A percentile compares a stretch with the other conserved stretches of the same genome.
phyloP scores from a whole-genome alignment of 2,888 invertebrate species.

The Drosophila pegasa region DNA sequence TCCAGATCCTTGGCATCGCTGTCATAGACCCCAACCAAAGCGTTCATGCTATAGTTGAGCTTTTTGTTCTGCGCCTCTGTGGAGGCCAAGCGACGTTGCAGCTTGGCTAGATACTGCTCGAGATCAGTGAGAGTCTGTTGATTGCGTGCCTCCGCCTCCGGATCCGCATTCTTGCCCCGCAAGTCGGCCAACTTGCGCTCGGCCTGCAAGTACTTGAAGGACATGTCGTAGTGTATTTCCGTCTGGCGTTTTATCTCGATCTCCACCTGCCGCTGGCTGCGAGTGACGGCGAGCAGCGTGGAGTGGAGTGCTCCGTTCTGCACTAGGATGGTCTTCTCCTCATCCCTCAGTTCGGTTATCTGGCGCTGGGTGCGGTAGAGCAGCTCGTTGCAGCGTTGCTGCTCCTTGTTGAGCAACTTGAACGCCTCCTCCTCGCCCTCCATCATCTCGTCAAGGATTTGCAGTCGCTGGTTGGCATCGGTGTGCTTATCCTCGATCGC shows the following conservation, averaged over 20 bases:
- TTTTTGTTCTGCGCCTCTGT: conserved; percentile 86
- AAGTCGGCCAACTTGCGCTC: conserved; percentile 84
- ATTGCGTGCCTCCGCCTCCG: conserved; percentile 81
- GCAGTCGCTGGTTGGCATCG: conserved; percentile 82
- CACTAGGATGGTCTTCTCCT: conserved; percentile 70
- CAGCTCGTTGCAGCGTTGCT: conserved; percentile 76
- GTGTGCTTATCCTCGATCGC: conserved; percentile 76
- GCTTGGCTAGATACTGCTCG: conserved; percentile 84
- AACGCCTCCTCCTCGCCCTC: conserved; percentile 78
- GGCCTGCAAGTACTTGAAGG: conserved; percentile 84
- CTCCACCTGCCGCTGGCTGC: conserved; percentile 76
- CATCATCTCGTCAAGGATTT: conserved; percentile 83
- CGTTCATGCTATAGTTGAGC: conserved; percentile 87
- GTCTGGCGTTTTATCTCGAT: conserved; percentile 86
- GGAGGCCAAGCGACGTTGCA: conserved; percentile 84
- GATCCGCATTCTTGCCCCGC: conserved; percentile 83
- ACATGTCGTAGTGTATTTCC: conserved; percentile 87
- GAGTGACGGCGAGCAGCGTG: conserved; percentile 59
- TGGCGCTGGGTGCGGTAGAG: conserved; percentile 82
- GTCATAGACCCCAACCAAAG: conserved; percentile 85
- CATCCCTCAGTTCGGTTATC: conserved; percentile 72
- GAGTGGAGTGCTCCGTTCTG: conserved; percentile 72
- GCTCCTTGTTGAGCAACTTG: conserved; percentile 75
- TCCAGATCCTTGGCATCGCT: conserved; percentile 85
- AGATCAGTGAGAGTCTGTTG: conserved; percentile 84